These are phyloP conservation scores for Drosophila mayri DNA, from an alignment of 1,140 invertebrate genomes.

Conservation along the genomic window DNA sequence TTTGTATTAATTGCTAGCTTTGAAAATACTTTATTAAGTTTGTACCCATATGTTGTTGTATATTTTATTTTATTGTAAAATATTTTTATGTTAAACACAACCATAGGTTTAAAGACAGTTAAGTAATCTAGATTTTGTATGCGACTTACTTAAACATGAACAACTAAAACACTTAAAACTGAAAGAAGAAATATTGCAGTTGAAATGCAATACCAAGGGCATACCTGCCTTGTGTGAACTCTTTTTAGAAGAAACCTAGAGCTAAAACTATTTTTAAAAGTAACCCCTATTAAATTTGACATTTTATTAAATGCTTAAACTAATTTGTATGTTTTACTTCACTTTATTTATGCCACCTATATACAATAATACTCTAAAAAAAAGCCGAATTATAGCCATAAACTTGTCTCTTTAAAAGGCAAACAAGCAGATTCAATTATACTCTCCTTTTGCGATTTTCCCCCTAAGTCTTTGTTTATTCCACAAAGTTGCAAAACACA, in stretches of 20 bases:
- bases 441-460: slow-evolving; percentile 5
- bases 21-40: background rate
- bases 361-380: accelerated
- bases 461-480: slow-evolving; percentile 4
- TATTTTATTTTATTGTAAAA: slow-evolving; percentile 6
- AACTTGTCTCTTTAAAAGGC: slow-evolving; percentile 28
- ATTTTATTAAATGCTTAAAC: slow-evolving; percentile 8
- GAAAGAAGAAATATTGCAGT: background rate
- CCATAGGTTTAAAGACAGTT: no score
- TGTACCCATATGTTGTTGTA: background rate
- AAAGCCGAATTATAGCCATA: slow-evolving; percentile 32
- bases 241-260: background rate
- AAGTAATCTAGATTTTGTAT: slow-evolving; percentile 6
- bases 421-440: slow-evolving; percentile 69
- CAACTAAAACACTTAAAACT: slow-evolving; percentile 7
- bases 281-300: slow-evolving; percentile 35
- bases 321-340: background rate
- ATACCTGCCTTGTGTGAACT: background rate
- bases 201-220: background rate
- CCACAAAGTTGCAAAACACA: slow-evolving; percentile 24
- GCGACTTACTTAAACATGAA: slow-evolving; percentile 19
- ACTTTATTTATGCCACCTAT: background rate
- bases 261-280: background rate
- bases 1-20: slow-evolving; percentile 12
- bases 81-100: background rate